Conservation (phyloP, 1,140 invertebrate species). For the Drosophila punjabiensis region DNA sequence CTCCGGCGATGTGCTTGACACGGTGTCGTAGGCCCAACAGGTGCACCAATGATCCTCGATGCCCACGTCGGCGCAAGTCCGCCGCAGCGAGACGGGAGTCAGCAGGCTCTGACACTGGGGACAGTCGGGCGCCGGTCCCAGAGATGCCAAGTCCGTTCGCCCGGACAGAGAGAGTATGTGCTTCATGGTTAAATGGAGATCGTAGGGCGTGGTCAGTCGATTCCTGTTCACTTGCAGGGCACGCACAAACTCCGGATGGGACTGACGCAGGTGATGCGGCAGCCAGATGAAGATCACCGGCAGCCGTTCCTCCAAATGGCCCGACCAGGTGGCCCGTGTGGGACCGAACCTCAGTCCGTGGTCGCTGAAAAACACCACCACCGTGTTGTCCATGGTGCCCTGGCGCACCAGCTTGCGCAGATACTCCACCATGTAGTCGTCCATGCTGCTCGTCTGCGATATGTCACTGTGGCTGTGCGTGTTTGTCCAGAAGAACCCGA, state of each 20-base stretch:
- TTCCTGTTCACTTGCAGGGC: conserved; percentile 91
- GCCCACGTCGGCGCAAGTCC: conserved; percentile 90
- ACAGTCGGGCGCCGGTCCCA: conserved; percentile 85
- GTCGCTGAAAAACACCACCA: conserved; percentile 95
- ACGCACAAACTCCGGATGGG: conserved; percentile 88
- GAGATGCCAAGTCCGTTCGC: conserved; percentile 83
- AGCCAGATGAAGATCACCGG: conserved; percentile 93
- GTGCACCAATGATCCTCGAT: conserved; percentile 92
- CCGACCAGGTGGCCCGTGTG: conserved; percentile 89
- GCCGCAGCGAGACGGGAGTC: conserved; percentile 87
- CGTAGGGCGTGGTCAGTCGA: conserved; percentile 93
- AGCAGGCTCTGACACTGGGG: conserved; percentile 90
- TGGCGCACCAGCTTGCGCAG: conserved; percentile 87
- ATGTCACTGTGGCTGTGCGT: conserved; percentile 92
- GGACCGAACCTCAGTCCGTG: conserved; percentile 96
- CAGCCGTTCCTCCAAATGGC: conserved; percentile 95
- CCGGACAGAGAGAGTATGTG: conserved; percentile 85
- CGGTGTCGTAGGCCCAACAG: conserved; percentile 87
- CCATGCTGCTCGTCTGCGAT: conserved; percentile 90
- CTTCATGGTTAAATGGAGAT: conserved; percentile 90
- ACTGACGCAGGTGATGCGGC: conserved; percentile 90
- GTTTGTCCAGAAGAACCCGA: conserved; percentile 93
- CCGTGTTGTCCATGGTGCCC: conserved; percentile 88
- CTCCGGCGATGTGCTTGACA: conserved; percentile 84
- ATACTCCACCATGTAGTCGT: conserved; percentile 87